Conservation (phyloP, 2,113 vertebrate species). For the Oryzias melastigma region DNA sequence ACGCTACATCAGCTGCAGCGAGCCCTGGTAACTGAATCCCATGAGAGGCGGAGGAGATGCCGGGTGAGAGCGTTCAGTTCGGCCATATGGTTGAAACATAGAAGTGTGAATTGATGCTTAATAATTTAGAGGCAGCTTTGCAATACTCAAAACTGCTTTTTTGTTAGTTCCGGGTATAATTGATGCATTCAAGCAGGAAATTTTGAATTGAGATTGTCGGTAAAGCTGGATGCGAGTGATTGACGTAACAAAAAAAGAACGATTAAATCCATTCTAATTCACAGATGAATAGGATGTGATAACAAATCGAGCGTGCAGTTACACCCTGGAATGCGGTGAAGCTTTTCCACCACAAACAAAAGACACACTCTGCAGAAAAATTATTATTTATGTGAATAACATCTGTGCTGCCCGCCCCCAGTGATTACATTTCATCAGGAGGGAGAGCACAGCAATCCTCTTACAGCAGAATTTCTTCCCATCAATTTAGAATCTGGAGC, state of each 20-base stretch:
- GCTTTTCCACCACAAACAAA: slow-evolving; percentile 38
- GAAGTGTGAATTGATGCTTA: slow-evolving; percentile 27
- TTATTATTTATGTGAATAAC: slow-evolving; percentile 23
- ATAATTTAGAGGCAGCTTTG: slow-evolving; percentile 26
- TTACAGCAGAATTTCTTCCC: slow-evolving; percentile 4
- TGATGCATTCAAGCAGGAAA: not conserved
- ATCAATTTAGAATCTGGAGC: not conserved
- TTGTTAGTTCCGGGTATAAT: not conserved
- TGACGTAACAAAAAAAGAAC: slow-evolving; percentile 2
- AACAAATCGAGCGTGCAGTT: slow-evolving; percentile 16
- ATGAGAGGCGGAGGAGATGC: not conserved
- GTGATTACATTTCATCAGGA: slow-evolving; percentile 11
- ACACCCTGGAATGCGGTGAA: slow-evolving; percentile 1
- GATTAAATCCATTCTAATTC: slow-evolving; percentile 16
- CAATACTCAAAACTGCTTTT: slow-evolving; percentile 28
- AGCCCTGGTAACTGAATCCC: slow-evolving; percentile 10
- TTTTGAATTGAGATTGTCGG: slow-evolving; percentile 14
- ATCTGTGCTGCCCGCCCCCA: slow-evolving; percentile 11
- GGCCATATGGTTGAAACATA: not conserved
- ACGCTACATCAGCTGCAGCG: slow-evolving; percentile 1
- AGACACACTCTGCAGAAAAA: slow-evolving; percentile 19
- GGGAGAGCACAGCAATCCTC: not conserved
- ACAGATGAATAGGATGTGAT: slow-evolving; percentile 23
- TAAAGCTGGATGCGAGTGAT: not conserved
- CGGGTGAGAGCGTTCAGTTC: slow-evolving; percentile 3